Base-by-base conservation (phyloP, 2,797 vertebrate genomes). In the Halcyon badia region DNA sequence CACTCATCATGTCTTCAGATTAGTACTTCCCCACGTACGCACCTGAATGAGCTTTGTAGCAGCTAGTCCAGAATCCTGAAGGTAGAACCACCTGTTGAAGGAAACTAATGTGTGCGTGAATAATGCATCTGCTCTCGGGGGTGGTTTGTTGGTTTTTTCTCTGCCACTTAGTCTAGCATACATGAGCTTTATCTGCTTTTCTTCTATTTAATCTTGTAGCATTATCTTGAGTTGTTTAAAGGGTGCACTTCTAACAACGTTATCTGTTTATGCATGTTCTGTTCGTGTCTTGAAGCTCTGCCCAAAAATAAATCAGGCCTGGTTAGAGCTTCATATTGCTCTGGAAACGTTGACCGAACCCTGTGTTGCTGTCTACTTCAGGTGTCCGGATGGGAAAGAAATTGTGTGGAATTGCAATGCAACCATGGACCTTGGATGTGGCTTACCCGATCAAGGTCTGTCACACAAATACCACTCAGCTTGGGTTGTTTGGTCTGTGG, bases 281-380 rank as follows among this genome's bases (percentile, higher is more conserved):
- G 3, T 31, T 85, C 4, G 2, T 26, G 33, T 31, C 15, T 94
- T 51, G 73, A 56, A 92, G 57, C 44, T 86, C 49, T 72, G 48
- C 14, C 57, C 51, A n/a, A 39, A 62, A 79, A 58, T 21, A 14
- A 42, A 24, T 20, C 9, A 2, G 37, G 31, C 11, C 15, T 83
- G 44, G 15, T 16, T 12, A 68, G 41, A 76, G 46, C 18, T 72
- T 10, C 3, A 4, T 37, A 12, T 39, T 82, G 19, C 10, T 89
- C n/a, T 73, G 16, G 22, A 62, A 84, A 41, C 57, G 7, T 2
- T 72, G 37, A 58, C 49, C 33, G 33, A 66, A 35, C 13, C 8
- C 10, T 92, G 20, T 92, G 39, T 93, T 95, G 30, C 28, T 18
- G n/a, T 79, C 39, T 3, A 3, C 21, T 76, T 48, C 80, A 98